Percentiles rank a stretch among this genome's conserved stretches.
Conservation (phyloP, 2,113 vertebrate species). For the Petrocephalus microphthalmus region DNA sequence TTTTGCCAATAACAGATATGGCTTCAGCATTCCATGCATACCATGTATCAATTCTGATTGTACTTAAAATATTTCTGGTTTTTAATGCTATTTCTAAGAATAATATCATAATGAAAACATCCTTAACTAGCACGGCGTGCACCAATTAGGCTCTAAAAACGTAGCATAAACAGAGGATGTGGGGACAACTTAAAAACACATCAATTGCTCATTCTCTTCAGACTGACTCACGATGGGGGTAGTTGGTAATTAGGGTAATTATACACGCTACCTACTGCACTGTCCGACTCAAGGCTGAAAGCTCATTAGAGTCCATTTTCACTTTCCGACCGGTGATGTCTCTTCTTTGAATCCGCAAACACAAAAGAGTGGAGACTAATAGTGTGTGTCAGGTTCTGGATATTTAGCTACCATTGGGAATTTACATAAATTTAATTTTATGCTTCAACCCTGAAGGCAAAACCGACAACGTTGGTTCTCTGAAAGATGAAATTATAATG, state of each 20-base stretch:
- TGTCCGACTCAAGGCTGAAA: constrained; percentile 39
- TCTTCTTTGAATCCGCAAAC: background rate
- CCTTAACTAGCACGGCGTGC: constrained; percentile 49
- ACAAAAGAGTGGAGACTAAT: background rate
- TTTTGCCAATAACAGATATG: background rate
- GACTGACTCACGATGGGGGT: constrained; percentile 45
- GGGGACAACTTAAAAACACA: constrained; percentile 47
- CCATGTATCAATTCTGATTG: background rate
- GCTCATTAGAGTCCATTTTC: constrained; percentile 34
- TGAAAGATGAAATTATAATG: background rate
- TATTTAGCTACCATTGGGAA: background rate
- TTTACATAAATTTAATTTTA: constrained; percentile 12
- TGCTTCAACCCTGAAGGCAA: background rate
- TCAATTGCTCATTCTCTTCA: constrained; percentile 57
- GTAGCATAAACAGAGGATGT: constrained; percentile 49
- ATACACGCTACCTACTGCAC: constrained; percentile 53
- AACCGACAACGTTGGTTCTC: background rate
- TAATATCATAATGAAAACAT: constrained; percentile 60
- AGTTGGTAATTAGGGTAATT: constrained; percentile 63
- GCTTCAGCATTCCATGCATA: background rate
- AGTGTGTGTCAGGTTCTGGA: background rate
- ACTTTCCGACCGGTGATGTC: constrained; percentile 8
- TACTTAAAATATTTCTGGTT: constrained; percentile 27
- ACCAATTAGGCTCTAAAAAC: constrained; percentile 59
- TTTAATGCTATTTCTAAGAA: constrained; percentile 45